Conservation (phyloP, 2,113 vertebrate species). For the Corynorhinus townsendii region DNA sequence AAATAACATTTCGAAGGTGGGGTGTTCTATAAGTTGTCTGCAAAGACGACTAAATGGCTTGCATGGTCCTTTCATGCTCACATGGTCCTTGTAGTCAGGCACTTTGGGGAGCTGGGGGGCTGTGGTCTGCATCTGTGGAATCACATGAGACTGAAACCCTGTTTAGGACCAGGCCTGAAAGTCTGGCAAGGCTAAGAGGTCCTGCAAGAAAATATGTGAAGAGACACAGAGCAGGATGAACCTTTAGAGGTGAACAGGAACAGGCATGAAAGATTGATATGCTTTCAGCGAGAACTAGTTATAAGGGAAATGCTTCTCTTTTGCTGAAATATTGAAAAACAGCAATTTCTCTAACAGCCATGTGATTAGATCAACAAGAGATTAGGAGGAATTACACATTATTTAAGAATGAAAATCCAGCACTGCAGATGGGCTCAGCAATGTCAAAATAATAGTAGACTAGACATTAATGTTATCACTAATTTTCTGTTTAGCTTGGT, state of each 20-base stretch:
- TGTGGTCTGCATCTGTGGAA: background rate
- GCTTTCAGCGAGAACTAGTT: background rate
- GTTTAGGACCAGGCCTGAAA: background rate
- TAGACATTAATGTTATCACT: slow-evolving; percentile 38
- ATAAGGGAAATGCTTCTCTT: background rate
- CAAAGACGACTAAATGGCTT: background rate
- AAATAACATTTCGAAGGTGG: background rate
- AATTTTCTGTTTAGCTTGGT: slow-evolving; percentile 52
- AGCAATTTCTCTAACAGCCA: background rate
- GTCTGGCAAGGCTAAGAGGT: background rate
- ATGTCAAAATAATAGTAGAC: slow-evolving; percentile 7
- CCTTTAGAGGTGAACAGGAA: background rate
- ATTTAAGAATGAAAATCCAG: slow-evolving; percentile 31
- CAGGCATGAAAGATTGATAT: background rate
- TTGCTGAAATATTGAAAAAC: background rate
- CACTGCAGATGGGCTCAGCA: background rate
- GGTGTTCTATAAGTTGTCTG: background rate
- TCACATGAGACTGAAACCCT: background rate
- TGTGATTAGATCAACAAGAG: background rate
- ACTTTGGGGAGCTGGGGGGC: background rate
- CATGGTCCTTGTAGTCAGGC: accelerated
- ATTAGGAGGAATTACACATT: background rate
- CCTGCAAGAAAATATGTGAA: background rate
- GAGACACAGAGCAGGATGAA: background rate
- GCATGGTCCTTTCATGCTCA: background rate